Evolutionary conservation across 23 tunicate species (phyloP), one percentile per base, ranked within the genome.

Genomic region (Styela plicata): DNA sequence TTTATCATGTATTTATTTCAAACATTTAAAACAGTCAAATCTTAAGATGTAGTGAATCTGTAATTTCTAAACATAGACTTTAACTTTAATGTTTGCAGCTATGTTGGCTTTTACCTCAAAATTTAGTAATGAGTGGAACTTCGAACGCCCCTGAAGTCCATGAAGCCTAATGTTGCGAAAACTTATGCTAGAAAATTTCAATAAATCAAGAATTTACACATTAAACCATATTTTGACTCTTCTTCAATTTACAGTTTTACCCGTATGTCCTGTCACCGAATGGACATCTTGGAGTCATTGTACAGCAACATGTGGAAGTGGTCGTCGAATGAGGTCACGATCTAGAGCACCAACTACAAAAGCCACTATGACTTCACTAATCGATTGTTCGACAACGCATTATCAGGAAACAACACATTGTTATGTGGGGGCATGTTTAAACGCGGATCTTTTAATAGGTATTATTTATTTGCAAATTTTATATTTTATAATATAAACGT

Each of bases 261-360:
- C 98, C 2, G 98, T 88, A 44, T 93, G 98, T 70, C 93, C 92
- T 0, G 89, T 85, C 0, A 80, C 98, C 3, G 85, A 85, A 18
- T 93, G 98, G 98, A 70, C 83, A 20, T 0, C 82, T 19, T 93
- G 98, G 98, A 81, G 93, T 37, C 93, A 81, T 63, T 93, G 98
- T 53, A 88, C 98, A 10, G 89, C 93, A 3, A 93, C 98, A 7
- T 93, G 98, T 61, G 98, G 98, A 1, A 78, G 24, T 44, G 98
- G 98, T 24, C 80, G 87, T 16, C 74, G 86, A 18, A 27, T 88
- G 82, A 86, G 98, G 65, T 80, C 82, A 77, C 88, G 98, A 52
- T n/a, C 73, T 74, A 37, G 53, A 34, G 61, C 97, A 22, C 84
- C 83, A 64, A 88, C 86, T 26, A 86, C 91, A 73, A 87, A 83